phyloP scores from a whole-genome alignment of 2,888 invertebrate genomes.

The Thera britannica region DNA sequence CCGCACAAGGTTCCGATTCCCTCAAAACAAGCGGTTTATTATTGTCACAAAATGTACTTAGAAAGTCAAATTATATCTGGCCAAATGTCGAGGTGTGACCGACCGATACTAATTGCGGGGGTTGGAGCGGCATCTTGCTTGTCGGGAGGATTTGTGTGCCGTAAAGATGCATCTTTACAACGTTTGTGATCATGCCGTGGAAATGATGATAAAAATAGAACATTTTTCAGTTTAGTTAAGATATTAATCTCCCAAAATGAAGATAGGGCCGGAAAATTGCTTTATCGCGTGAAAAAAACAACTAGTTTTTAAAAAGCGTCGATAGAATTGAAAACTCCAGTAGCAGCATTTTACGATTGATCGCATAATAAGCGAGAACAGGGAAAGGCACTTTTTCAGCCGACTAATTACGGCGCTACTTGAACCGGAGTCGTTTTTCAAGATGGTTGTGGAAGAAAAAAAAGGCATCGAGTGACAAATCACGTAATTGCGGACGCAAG shows the following conservation, averaged over 20 bases:
- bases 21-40: constrained; percentile 55
- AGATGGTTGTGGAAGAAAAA: constrained; percentile 56
- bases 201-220: constrained; percentile 66
- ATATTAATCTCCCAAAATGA: constrained; percentile 5
- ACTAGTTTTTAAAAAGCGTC: constrained; percentile 26
- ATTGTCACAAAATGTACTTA: constrained; percentile 81
- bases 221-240: not conserved
- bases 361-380: constrained; percentile 64
- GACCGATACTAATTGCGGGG: constrained; percentile 82
- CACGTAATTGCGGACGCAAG: constrained; percentile 81
- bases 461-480: constrained; percentile 80
- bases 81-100: constrained; percentile 82
- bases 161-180: constrained; percentile 71
- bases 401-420: constrained; percentile 74
- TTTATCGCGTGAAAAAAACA: constrained; percentile 1
- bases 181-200: constrained; percentile 63
- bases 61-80: constrained; percentile 81
- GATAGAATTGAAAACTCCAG: constrained; percentile 48
- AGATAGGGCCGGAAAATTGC: not conserved
- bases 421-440: constrained; percentile 77
- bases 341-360: constrained; percentile 57
- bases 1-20: constrained; percentile 54
- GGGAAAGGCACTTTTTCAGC: constrained; percentile 76
- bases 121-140: constrained; percentile 62
- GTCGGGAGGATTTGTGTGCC: constrained; percentile 71